These are phyloP conservation scores for Serilophus lunatus DNA, from an alignment of 2,113 vertebrate genomes.

Conservation along the genomic window DNA sequence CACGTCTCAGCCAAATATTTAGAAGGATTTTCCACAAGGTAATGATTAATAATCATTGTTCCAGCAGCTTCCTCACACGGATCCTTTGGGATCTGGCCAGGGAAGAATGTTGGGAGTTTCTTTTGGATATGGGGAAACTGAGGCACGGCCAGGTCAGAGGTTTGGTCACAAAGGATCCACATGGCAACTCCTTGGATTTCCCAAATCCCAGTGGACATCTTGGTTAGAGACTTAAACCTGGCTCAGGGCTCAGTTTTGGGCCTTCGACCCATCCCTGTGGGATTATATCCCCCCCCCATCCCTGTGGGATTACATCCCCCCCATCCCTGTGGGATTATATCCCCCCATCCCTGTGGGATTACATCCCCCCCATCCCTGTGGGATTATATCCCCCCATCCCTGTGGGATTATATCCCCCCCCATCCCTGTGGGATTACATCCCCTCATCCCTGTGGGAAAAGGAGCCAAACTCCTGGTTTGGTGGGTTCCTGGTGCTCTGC, in stretches of 20 bases:
- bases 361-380: fast-evolving
- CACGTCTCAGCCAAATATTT: too few relatives aligned
- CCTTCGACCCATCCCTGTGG: fast-evolving
- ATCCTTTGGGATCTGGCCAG: not conserved
- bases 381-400: not conserved
- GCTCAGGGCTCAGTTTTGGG: not conserved
- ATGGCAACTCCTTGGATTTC: not conserved
- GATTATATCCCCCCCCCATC: not conserved
- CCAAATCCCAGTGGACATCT: not conserved
- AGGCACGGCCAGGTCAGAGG: fast-evolving
- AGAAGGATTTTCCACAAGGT: too few relatives aligned
- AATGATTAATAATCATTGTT: not conserved
- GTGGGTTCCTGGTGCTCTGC: not conserved
- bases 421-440: too few relatives aligned
- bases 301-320: fast-evolving
- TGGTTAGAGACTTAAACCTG: not conserved
- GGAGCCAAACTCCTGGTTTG: not conserved
- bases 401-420: too few relatives aligned
- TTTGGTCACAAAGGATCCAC: not conserved
- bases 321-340: fast-evolving
- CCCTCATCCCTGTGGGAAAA: not conserved
- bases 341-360: fast-evolving
- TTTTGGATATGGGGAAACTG: not conserved
- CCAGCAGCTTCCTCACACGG: not conserved
- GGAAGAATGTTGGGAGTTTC: not conserved